Base-by-base conservation (phyloP, 2,113 vertebrate genomes). In the Tympanuchus pallidicinctus region DNA sequence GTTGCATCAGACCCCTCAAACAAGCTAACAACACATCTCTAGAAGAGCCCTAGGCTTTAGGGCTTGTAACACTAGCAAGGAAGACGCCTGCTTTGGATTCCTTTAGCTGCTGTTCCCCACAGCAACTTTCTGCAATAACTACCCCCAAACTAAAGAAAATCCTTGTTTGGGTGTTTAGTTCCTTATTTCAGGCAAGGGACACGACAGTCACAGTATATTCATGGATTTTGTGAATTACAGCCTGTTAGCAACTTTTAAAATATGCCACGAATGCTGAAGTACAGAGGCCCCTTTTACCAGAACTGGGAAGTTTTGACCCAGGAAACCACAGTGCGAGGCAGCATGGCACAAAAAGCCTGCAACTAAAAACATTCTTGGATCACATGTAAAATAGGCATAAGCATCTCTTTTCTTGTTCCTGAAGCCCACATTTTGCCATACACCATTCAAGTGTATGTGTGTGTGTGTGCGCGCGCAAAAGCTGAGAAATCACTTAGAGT, bases 171-270 rank as follows among this genome's bases (percentile, higher is more conserved):
- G 15, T 3, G 12, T 45, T 64, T 74, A 61, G 19, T 86, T 80
- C 13, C 43, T 36, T 38, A 34, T 10, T 91, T 78, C 47, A 75
- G 12, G 18, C 11, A 52, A 87, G 17, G 32, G 54, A 82, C 28
- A 12, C 0, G 0, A 72, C 8, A 89, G 43, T 14, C 32, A 42
- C 1, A 20, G 13, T 4, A 67, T 0, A 0, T 12, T 28, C 8
- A 9, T 1, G 8, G 40, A 79, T 59, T 70, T 66, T 24, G 19
- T 65, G 36, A 82, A 54, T 0, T 82, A 43, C n/a, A 79, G 56
- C 25, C 20, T 13, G 11, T 30, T 11, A 63, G 21, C 25, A 40
- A 18, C 32, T 32, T 45, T 9, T 34, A 22, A 70, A 88, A 86
- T 0, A 0, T 56, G 86, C 4, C 20, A 65, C 1, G 24, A n/a